phyloP scores from a whole-genome alignment of 2,797 vertebrate genomes.

The Sebastes cheni region DNA sequence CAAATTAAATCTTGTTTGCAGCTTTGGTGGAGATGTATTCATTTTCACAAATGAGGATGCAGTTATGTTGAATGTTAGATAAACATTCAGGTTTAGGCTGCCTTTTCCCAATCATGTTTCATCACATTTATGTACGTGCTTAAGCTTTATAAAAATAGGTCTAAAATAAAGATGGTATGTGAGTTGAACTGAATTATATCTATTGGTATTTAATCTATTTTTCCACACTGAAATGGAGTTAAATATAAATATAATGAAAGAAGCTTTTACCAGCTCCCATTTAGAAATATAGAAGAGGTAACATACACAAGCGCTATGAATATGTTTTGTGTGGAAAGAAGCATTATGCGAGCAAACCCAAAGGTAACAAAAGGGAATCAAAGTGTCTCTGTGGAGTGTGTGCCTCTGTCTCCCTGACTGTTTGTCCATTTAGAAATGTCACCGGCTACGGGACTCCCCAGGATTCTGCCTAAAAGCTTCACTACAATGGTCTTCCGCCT shows the following conservation, averaged over 20 bases:
- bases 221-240: background rate
- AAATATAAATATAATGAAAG: background rate
- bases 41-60: slow-evolving; percentile 12
- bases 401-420: slow-evolving; percentile 48
- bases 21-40: background rate
- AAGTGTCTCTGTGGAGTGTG: slow-evolving; percentile 49
- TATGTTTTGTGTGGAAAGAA: slow-evolving; percentile 8
- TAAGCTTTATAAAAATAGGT: background rate
- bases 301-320: background rate
- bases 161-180: background rate
- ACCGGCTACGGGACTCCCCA: slow-evolving; percentile 59
- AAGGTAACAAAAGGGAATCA: slow-evolving; percentile 38
- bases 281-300: background rate
- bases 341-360: slow-evolving; percentile 32
- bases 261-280: background rate
- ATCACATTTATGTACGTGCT: background rate
- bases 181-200: background rate
- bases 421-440: slow-evolving; percentile 78
- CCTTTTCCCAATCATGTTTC: background rate
- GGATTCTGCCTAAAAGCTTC: slow-evolving; percentile 73
- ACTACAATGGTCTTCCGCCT: slow-evolving; percentile 49
- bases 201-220: background rate
- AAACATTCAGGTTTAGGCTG: background rate
- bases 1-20: background rate
- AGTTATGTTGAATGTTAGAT: background rate